A percentile compares a stretch with the other conserved stretches of the same genome.
These are phyloP conservation scores for Thelaira solivaga DNA, from an alignment of 2,888 invertebrate genomes.

Conservation along the genomic window DNA sequence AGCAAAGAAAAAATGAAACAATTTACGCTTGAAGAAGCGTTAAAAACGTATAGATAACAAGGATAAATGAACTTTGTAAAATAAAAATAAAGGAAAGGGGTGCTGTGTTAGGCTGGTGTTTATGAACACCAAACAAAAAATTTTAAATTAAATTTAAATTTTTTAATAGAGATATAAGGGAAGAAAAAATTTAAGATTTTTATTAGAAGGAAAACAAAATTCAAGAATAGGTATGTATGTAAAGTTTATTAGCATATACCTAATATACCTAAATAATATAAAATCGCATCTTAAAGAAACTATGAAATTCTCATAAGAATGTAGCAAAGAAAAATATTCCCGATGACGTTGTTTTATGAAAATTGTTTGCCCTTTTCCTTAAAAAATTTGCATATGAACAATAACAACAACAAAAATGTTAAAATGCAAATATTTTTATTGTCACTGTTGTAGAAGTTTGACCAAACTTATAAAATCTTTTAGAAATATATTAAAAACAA, in stretches of 20 bases:
- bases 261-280: no score
- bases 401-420: slow-evolving; percentile 67
- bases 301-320: no score
- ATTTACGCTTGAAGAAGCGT: slow-evolving; percentile 47
- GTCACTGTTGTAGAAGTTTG: slow-evolving; percentile 71
- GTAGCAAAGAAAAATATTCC: not conserved
- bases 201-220: not conserved
- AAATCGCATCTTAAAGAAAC: no score
- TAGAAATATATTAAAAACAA: slow-evolving; percentile 10
- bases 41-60: slow-evolving; percentile 21
- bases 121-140: slow-evolving; percentile 11
- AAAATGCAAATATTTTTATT: slow-evolving; percentile 77
- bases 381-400: slow-evolving; percentile 69
- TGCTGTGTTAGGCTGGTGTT: no score
- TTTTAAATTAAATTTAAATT: slow-evolving; percentile 44
- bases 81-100: slow-evolving; percentile 36
- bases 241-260: slow-evolving; percentile 22
- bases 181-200: not conserved
- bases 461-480: slow-evolving; percentile 45
- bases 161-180: slow-evolving; percentile 16
- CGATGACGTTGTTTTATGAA: not conserved
- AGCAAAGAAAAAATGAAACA: slow-evolving; percentile 29
- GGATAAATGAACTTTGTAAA: not conserved
- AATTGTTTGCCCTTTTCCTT: not conserved
- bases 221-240: not conserved